Conservation (phyloP, 2,113 vertebrate genomes). For the Mungos mungo region DNA sequence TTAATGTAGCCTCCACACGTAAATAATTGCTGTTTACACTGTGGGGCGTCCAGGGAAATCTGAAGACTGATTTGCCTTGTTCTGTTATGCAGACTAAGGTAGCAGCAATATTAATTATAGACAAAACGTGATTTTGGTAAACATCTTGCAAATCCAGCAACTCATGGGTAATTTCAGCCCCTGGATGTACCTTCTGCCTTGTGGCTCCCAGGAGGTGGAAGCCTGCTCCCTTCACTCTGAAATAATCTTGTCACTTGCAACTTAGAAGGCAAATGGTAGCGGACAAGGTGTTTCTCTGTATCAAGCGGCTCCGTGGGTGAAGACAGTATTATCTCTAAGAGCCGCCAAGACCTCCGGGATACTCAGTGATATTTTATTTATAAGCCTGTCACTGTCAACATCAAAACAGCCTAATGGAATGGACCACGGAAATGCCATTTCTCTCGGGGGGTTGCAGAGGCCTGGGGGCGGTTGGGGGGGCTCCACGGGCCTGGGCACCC, state of each 20-base stretch:
- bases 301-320: neutral
- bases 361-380: constrained; percentile 25
- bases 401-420: neutral
- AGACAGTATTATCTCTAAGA: neutral
- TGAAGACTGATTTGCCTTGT: neutral
- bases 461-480: neutral
- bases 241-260: neutral
- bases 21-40: neutral
- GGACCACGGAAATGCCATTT: neutral
- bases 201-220: neutral
- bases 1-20: neutral
- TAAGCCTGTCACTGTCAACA: constrained; percentile 9
- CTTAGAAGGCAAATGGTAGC: neutral
- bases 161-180: neutral
- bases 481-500: neutral
- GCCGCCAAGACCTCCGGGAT: neutral
- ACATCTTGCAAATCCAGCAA: neutral
- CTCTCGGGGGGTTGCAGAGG: neutral
- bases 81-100: neutral
- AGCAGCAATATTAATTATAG: neutral
- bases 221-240: neutral
- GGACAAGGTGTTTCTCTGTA: neutral
- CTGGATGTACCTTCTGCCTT: neutral
- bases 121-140: neutral
- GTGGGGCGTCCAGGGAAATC: neutral